Conservation (phyloP, 2,797 vertebrate genomes). For the Limosa lapponica region DNA sequence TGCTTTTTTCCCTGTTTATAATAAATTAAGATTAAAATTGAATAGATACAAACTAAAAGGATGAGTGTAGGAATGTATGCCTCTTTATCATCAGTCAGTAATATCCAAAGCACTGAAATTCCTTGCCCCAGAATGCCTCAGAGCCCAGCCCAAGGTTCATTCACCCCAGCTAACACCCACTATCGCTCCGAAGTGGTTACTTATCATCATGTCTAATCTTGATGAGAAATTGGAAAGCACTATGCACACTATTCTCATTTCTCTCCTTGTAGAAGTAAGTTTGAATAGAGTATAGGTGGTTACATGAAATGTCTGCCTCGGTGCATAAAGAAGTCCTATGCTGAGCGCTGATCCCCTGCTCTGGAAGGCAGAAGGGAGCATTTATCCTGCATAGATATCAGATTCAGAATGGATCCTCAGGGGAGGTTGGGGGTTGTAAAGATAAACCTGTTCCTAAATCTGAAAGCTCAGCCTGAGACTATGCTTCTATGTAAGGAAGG, state of each 20-base stretch:
- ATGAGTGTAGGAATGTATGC: slow-evolving; percentile 2
- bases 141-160: slow-evolving; percentile 61
- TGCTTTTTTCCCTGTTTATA: background rate
- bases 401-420: slow-evolving; percentile 31
- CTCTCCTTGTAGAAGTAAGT: slow-evolving; percentile 27
- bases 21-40: slow-evolving; percentile 63
- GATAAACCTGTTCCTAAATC: slow-evolving; percentile 70
- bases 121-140: slow-evolving; percentile 49
- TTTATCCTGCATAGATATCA: slow-evolving; percentile 42
- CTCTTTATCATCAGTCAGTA: slow-evolving; percentile 38
- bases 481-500: slow-evolving; percentile 13
- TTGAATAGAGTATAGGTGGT: slow-evolving; percentile 31
- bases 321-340: slow-evolving; percentile 33
- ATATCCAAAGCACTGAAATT: slow-evolving; percentile 50
- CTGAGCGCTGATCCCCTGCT: slow-evolving; percentile 22
- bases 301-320: background rate
- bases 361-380: slow-evolving; percentile 41
- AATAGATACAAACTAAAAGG: slow-evolving; percentile 57
- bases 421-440: slow-evolving; percentile 47
- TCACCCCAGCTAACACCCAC: slow-evolving; percentile 59
- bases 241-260: slow-evolving; percentile 31
- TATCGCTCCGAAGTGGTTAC: slow-evolving; percentile 21
- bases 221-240: slow-evolving; percentile 59
- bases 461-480: slow-evolving; percentile 54
- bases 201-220: slow-evolving; percentile 67